phyloP scores from a whole-genome alignment of 2,797 vertebrate genomes.

The Pseudochirops corinnae region DNA sequence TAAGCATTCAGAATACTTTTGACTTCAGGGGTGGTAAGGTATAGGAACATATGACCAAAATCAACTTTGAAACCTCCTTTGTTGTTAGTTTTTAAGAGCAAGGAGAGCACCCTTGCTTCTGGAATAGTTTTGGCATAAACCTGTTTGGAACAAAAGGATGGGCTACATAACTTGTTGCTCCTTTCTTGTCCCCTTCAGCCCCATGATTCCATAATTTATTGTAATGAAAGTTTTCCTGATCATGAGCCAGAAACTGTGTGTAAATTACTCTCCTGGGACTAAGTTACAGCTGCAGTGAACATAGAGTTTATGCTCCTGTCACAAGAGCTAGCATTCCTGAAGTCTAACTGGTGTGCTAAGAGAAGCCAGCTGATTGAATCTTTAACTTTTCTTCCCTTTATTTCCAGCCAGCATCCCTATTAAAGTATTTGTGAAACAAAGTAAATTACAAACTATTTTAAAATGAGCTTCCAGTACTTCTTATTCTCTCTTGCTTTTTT shows the following conservation, averaged over 20 bases:
- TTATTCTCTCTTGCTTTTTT: neutral
- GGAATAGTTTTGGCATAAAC: neutral
- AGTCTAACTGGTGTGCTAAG: slow-evolving; percentile 50
- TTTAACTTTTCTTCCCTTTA: slow-evolving; percentile 54
- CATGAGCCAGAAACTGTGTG: slow-evolving; percentile 68
- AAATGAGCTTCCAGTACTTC: neutral
- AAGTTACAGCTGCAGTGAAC: slow-evolving; percentile 55
- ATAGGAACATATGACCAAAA: neutral
- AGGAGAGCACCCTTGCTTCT: neutral
- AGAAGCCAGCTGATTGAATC: slow-evolving; percentile 38
- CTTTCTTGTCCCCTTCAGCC: slow-evolving; percentile 44
- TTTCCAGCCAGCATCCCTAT: slow-evolving; percentile 6
- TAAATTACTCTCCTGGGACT: slow-evolving; percentile 71
- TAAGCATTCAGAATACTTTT: slow-evolving; percentile 43
- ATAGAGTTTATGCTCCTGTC: slow-evolving; percentile 70
- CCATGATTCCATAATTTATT: slow-evolving; percentile 66
- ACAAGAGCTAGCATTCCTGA: slow-evolving; percentile 67
- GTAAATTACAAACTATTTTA: neutral
- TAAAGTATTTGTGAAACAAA: slow-evolving; percentile 35
- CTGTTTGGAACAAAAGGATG: neutral
- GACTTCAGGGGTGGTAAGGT: neutral
- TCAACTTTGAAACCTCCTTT: neutral
- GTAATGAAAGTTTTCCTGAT: slow-evolving; percentile 77
- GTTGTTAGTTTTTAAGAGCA: slow-evolving; percentile 41
- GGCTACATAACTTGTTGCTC: slow-evolving; percentile 47